Conservation (phyloP, 2,888 invertebrate species). For the Epistrophe eligans region DNA sequence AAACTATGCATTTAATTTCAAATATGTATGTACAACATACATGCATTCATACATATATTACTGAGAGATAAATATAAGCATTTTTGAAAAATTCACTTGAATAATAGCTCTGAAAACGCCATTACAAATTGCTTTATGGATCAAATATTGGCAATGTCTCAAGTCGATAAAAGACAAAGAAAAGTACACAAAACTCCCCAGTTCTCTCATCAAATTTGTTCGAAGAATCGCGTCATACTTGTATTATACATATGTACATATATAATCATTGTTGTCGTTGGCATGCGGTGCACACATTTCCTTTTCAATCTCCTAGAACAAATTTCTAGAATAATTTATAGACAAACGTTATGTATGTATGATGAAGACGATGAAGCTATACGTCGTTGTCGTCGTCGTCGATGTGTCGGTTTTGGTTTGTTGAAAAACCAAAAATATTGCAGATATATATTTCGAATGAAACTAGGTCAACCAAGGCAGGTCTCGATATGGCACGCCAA, state of each 20-base stretch:
- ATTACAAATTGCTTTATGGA: constrained; percentile 39
- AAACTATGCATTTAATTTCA: constrained; percentile 23
- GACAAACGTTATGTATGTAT: constrained; percentile 18
- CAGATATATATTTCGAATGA: constrained; percentile 53
- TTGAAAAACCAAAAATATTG: constrained; percentile 60
- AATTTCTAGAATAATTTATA: constrained; percentile 66
- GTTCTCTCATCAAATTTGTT: neutral
- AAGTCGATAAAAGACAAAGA: constrained; percentile 47
- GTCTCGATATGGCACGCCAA: constrained; percentile 63
- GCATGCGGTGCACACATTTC: constrained; percentile 51
- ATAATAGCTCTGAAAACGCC: constrained; percentile 32
- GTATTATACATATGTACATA: too few relatives aligned
- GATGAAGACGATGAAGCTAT: constrained; percentile 34
- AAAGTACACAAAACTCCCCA: neutral
- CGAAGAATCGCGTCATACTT: neutral
- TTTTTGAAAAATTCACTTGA: constrained; percentile 13
- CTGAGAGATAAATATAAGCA: neutral
- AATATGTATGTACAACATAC: constrained; percentile 1
- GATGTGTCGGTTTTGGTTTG: neutral
- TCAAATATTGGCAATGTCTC: constrained; percentile 54
- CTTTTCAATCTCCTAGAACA: constrained; percentile 50
- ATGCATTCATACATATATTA: neutral
- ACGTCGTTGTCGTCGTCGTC: too few relatives aligned
- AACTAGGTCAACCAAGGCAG: constrained; percentile 63
- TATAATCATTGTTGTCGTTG: neutral